Percentiles rank a stretch among this genome's conserved stretches.
phyloP scores from a whole-genome alignment of 92 coral and sea anemone genomes.

The Metridium senile region DNA sequence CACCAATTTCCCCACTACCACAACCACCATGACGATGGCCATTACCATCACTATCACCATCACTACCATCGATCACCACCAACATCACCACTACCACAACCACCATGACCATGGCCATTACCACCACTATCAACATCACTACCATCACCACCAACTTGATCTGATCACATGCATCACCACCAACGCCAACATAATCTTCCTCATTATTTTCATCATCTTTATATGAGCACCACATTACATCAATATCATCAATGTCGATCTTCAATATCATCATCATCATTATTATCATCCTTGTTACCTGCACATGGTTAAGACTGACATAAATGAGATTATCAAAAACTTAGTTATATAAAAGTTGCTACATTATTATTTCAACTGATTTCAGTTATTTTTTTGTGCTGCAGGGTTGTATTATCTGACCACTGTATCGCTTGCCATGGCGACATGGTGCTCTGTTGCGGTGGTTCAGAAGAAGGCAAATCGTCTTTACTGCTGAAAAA shows the following conservation, averaged over 20 bases:
- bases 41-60: background rate
- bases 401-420: slow-evolving; percentile 55
- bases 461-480: slow-evolving; percentile 83
- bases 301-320: too few relatives aligned
- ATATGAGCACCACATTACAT: too few relatives aligned
- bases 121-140: background rate
- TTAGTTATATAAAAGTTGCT: too few relatives aligned
- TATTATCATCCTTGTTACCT: too few relatives aligned
- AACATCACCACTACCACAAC: background rate
- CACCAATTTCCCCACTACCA: background rate
- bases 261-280: too few relatives aligned
- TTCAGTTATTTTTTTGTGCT: too few relatives aligned
- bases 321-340: too few relatives aligned
- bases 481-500: slow-evolving; percentile 72
- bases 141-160: background rate
- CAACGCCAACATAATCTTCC: background rate
- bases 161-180: background rate
- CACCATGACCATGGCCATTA: background rate
- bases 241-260: too few relatives aligned
- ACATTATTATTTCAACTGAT: too few relatives aligned
- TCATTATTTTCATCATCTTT: too few relatives aligned
- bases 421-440: slow-evolving; percentile 68
- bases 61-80: background rate
- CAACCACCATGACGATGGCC: background rate
- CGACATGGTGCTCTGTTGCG: slow-evolving; percentile 70